Base-by-base conservation (phyloP, 2,113 vertebrate species). In the Pelecanoides urinatrix region DNA sequence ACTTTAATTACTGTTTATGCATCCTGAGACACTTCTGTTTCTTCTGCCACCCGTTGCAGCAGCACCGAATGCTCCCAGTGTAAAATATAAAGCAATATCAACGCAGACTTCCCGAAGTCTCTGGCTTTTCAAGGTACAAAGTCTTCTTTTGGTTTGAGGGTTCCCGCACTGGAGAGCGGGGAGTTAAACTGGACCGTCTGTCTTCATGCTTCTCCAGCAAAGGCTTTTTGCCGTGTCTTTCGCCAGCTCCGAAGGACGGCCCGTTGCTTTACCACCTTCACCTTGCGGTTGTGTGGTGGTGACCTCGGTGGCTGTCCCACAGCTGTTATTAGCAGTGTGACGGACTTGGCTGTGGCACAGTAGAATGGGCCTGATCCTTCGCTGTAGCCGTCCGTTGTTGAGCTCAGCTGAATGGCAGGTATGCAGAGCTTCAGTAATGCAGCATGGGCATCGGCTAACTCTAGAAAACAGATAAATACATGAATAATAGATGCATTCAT, bases 121-220 rank as follows among this genome's bases (percentile, higher is more conserved):
- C 59, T 71, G 63, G 13, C 10, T 72, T 65, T 36, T 40, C 73
- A 59, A 38, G 11, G 9, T 42, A 15, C 2, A 2, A 65, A 47
- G 34, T 22, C 19, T 47, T 23, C 22, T 44, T 72, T 38, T 49
- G n/a, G 6, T 90, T 38, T 81, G 17, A 12, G 65, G 32, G 38
- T 29, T 62, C 40, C 30, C 0, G 0, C 11, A 2, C 0, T 34
- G 50, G 53, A 40, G 11, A 40, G 5, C 0, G 0, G 2, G 4
- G 13, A 67, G 42, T 62, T 83, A 52, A 73, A 58, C 7, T 13
- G 4, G 3, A 32, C 42, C 1, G 1, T 44, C 1, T 3, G 36
- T 68, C 68, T 16, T 44, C 16, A 26, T 47, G 23, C 40, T 72
- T 63, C 56, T 75, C 40, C 38, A 59, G 61, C 52, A 56, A 55